Conservation (phyloP, 1,140 invertebrate species). For the Zaprionus gabonicus region DNA sequence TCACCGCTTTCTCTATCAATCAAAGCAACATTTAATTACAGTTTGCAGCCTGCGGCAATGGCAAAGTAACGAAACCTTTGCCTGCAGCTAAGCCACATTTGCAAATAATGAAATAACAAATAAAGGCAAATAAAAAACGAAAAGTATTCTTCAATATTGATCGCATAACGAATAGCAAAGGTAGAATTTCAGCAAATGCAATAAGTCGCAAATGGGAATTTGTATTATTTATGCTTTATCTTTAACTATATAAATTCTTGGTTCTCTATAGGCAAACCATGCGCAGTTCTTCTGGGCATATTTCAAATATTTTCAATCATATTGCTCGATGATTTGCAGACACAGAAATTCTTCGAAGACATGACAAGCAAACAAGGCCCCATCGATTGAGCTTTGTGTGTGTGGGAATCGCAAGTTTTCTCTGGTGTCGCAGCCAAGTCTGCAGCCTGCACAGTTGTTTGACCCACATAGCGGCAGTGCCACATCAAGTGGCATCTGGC, state of each 20-base stretch:
- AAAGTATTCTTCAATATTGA: not conserved
- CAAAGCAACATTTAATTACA: not conserved
- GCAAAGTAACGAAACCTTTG: not conserved
- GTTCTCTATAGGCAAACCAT: not conserved
- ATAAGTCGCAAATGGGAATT: not conserved
- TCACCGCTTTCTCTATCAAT: not conserved
- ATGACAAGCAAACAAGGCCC: not conserved
- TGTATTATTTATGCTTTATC: not conserved
- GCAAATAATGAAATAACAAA: not conserved
- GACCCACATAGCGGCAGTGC: slow-evolving; percentile 32
- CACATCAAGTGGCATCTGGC: slow-evolving; percentile 30
- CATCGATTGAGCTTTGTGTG: not conserved
- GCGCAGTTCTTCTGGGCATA: not conserved
- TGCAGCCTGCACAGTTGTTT: slow-evolving; percentile 20
- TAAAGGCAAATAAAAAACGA: not conserved
- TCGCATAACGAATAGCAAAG: no score
- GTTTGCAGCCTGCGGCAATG: not conserved
- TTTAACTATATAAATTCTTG: not conserved
- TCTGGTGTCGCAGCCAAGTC: not conserved
- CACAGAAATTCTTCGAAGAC: not conserved
- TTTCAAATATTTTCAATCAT: not conserved
- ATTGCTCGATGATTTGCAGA: not conserved
- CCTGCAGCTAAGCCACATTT: not conserved
- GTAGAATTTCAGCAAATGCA: not conserved
- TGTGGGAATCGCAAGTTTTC: not conserved